Conservation (phyloP, 2,888 invertebrate genomes). For the Leptopilina syphax region DNA sequence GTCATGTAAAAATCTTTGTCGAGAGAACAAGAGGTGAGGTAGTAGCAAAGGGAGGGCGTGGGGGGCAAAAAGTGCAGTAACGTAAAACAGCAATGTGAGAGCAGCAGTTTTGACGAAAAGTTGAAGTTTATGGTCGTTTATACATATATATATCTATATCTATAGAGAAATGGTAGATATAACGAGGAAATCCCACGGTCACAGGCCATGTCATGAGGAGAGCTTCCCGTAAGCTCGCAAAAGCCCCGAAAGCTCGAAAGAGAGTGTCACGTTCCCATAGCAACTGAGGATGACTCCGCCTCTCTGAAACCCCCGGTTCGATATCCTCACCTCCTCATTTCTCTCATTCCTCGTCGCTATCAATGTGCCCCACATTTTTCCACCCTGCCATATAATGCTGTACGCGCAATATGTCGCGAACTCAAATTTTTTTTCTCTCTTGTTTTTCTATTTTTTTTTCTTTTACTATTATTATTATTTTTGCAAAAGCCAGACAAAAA, state of each 20-base stretch:
- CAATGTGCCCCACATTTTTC: slow-evolving; percentile 70
- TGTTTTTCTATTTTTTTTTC: too few relatives aligned
- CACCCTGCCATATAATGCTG: slow-evolving; percentile 53
- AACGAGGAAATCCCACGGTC: slow-evolving; percentile 52
- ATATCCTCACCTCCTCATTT: slow-evolving; percentile 69
- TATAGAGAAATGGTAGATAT: slow-evolving; percentile 42
- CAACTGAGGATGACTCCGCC: slow-evolving; percentile 74
- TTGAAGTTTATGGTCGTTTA: slow-evolving; percentile 45
- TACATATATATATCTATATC: neutral
- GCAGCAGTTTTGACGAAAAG: slow-evolving; percentile 38
- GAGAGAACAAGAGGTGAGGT: neutral
- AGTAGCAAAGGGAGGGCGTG: too few relatives aligned
- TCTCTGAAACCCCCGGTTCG: slow-evolving; percentile 72
- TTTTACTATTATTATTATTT: too few relatives aligned
- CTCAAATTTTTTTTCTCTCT: slow-evolving; percentile 41
- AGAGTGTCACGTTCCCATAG: slow-evolving; percentile 75
- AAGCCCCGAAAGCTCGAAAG: slow-evolving; percentile 71
- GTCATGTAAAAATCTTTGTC: slow-evolving; percentile 26
- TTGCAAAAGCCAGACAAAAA: slow-evolving; percentile 37
- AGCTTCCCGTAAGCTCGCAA: slow-evolving; percentile 59
- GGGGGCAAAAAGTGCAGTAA: slow-evolving; percentile 14
- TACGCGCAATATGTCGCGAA: slow-evolving; percentile 46
- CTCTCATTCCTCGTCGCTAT: slow-evolving; percentile 58
- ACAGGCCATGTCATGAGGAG: slow-evolving; percentile 55
- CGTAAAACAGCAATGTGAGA: slow-evolving; percentile 38